Evolutionary conservation across 2,113 vertebrate genomes (phyloP).

Genomic region (Bos indicus): DNA sequence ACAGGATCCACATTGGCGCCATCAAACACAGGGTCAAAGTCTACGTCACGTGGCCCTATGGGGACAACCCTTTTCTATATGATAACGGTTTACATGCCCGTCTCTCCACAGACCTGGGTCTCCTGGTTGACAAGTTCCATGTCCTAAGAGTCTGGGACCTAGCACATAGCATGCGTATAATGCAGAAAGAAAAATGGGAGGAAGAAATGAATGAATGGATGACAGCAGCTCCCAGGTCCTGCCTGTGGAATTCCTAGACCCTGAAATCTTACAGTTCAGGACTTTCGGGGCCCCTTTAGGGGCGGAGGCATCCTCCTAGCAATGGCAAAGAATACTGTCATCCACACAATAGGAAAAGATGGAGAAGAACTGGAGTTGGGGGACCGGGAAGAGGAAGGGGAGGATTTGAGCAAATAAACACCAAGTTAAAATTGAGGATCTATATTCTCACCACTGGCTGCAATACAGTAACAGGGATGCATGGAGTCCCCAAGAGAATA

Average conservation of each 20-base stretch:
- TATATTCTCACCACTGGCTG: not conserved
- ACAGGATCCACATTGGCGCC: not conserved
- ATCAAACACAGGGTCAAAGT: not conserved
- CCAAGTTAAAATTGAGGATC: conserved; percentile 21
- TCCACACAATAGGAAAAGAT: not conserved
- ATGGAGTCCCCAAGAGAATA: not conserved
- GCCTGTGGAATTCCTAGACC: not conserved
- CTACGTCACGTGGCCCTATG: not conserved
- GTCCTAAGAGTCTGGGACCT: not conserved
- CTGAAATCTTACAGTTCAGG: not conserved
- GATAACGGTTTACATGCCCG: not conserved
- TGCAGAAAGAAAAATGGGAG: not conserved
- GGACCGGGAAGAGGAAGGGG: not conserved
- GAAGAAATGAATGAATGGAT: not conserved
- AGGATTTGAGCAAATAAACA: not conserved
- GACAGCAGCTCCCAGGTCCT: not conserved
- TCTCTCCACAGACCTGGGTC: not conserved
- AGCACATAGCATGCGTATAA: not conserved
- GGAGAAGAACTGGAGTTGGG: not conserved
- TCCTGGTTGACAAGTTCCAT: not conserved
- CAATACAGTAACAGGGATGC: not conserved
- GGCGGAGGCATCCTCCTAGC: not conserved
- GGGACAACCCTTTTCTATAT: not conserved
- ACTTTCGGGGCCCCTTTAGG: not conserved
- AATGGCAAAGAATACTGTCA: not conserved